These are phyloP conservation scores for Chironex yamaguchii DNA, from an alignment of 30 jellyfish, hydroid and myxozoan genomes.

Conservation along the genomic window DNA sequence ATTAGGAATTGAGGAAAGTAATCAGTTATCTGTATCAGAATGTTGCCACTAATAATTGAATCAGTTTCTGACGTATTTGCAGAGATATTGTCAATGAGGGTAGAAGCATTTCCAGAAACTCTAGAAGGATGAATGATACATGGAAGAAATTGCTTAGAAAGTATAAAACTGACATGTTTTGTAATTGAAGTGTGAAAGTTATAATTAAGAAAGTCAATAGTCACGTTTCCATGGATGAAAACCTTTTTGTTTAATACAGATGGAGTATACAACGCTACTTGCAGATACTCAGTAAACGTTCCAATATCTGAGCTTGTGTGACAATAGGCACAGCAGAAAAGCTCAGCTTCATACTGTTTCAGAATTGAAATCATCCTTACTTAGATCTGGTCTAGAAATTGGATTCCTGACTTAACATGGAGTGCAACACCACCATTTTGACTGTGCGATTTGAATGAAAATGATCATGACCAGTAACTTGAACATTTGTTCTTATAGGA, in stretches of 20 bases:
- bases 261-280: slow-evolving; percentile 1
- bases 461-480: too few relatives aligned
- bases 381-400: slow-evolving; percentile 51
- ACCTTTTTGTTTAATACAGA: neutral
- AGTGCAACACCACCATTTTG: slow-evolving; percentile 80
- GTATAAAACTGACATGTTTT: neutral
- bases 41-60: slow-evolving; percentile 3
- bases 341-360: slow-evolving; percentile 54
- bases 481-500: too few relatives aligned
- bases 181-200: neutral
- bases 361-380: slow-evolving; percentile 41
- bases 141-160: slow-evolving; percentile 33
- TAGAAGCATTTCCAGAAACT: neutral
- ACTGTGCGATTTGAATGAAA: too few relatives aligned
- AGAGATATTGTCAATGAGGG: slow-evolving; percentile 19
- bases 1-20: slow-evolving; percentile 21
- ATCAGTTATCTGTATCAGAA: slow-evolving; percentile 5
- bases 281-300: slow-evolving; percentile 8
- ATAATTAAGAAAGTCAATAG: neutral
- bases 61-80: neutral
- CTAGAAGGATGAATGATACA: slow-evolving; percentile 1
- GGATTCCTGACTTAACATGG: slow-evolving; percentile 54
- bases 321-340: slow-evolving; percentile 10
- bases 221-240: neutral
- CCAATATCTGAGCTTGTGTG: slow-evolving; percentile 3